Evolutionary conservation across 1,140 invertebrate species (phyloP).

Genomic region (Heliothis virescens): DNA sequence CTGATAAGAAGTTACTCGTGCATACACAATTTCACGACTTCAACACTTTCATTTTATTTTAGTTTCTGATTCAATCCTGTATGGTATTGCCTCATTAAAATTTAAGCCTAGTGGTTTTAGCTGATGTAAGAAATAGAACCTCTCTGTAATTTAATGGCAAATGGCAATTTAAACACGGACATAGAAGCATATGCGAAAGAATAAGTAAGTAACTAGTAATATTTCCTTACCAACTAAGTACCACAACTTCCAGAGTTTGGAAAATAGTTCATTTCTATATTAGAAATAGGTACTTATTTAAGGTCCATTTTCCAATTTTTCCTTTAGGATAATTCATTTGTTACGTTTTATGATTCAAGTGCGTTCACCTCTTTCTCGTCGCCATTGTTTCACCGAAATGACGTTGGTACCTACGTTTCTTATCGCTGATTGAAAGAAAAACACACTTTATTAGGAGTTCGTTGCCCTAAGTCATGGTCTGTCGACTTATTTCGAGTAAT

Average conservation of each 20-base stretch:
- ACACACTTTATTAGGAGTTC: constrained; percentile 25
- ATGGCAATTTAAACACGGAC: too few relatives aligned
- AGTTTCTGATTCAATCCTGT: background rate
- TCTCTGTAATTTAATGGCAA: too few relatives aligned
- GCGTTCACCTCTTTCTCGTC: constrained; percentile 15
- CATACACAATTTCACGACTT: background rate
- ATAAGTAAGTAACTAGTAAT: too few relatives aligned
- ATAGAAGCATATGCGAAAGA: too few relatives aligned
- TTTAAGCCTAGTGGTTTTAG: too few relatives aligned
- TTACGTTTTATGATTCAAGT: constrained; percentile 5
- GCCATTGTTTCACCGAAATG: constrained; percentile 30
- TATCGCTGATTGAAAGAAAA: constrained; percentile 37
- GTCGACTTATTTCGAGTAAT: background rate
- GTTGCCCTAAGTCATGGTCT: constrained; percentile 31
- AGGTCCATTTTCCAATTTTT: too few relatives aligned
- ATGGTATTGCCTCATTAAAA: background rate
- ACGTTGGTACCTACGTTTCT: background rate
- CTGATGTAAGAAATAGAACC: too few relatives aligned
- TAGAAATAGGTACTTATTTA: too few relatives aligned
- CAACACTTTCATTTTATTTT: constrained; percentile 7
- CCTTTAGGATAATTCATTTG: background rate
- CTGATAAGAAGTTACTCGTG: constrained; percentile 27
- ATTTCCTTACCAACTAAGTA: too few relatives aligned
- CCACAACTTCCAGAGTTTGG: too few relatives aligned
- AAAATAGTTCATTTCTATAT: too few relatives aligned